Conservation (phyloP, 2,888 invertebrate genomes). For the Xestia ashworthii region DNA sequence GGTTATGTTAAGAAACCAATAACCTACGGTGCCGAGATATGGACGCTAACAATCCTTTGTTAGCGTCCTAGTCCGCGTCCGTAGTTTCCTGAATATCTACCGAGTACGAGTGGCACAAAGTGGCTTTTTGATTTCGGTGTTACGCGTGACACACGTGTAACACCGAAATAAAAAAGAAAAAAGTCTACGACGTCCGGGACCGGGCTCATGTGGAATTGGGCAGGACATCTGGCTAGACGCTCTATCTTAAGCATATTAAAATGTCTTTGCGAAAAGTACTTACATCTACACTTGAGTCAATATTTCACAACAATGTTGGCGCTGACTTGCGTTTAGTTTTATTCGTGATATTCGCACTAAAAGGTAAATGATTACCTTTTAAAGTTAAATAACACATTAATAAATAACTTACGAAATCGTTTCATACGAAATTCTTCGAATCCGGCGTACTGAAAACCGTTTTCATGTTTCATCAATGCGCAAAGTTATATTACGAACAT, state of each 20-base stretch:
- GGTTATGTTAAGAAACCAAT: neutral
- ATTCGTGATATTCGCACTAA: neutral
- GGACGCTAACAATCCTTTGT: no score
- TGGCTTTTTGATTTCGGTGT: no score
- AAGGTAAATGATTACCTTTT: neutral
- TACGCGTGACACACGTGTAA: no score
- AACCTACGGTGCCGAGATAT: neutral
- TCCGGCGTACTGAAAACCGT: neutral
- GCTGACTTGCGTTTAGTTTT: neutral
- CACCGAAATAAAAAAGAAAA: neutral
- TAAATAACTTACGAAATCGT: no score
- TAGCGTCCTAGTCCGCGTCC: no score
- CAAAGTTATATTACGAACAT: neutral
- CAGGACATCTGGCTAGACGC: neutral
- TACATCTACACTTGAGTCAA: neutral
- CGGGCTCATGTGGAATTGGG: neutral
- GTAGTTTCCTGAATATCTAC: no score
- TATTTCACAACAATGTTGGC: neutral
- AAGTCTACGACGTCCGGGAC: neutral
- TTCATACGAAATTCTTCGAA: constrained; percentile 11
- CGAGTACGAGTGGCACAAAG: neutral
- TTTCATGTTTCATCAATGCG: constrained; percentile 9
- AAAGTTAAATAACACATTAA: neutral
- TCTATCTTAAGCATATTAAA: neutral
- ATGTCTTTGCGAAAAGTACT: neutral